Conservation (phyloP, 92 coral and sea anemone species). For the Epizoanthus scotinus region DNA sequence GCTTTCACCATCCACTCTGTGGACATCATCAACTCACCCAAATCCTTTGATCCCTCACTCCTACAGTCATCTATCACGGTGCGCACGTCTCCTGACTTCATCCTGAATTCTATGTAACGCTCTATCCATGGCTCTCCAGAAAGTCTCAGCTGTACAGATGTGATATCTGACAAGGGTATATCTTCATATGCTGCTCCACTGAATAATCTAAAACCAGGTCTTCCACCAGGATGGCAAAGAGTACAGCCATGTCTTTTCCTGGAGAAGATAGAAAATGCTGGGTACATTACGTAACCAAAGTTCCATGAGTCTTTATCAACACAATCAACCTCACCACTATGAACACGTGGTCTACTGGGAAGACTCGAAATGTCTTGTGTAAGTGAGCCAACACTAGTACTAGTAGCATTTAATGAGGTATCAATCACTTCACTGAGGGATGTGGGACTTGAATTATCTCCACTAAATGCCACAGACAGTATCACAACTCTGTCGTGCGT, state of each 20-base stretch:
- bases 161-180: constrained; percentile 51
- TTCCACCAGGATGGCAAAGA: constrained; percentile 24
- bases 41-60: constrained; percentile 47
- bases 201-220: constrained; percentile 48
- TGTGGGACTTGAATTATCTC: constrained; percentile 18
- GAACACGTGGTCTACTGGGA: constrained; percentile 40
- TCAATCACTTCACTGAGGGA: constrained; percentile 61
- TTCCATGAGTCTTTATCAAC: constrained; percentile 66
- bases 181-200: constrained; percentile 53
- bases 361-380: constrained; percentile 43
- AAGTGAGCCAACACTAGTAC: constrained; percentile 51
- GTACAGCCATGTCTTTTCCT: constrained; percentile 52
- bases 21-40: constrained; percentile 70
- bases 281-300: constrained; percentile 60
- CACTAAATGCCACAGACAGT: constrained; percentile 49
- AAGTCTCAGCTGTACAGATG: constrained; percentile 59
- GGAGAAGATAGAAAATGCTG: constrained; percentile 66
- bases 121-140: constrained; percentile 75
- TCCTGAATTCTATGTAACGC: constrained; percentile 59
- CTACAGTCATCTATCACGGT: constrained; percentile 53
- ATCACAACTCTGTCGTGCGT: constrained; percentile 60
- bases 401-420: constrained; percentile 52
- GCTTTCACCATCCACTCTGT: constrained; percentile 86
- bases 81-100: constrained; percentile 54
- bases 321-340: constrained; percentile 71